phyloP scores from a whole-genome alignment of 2,797 vertebrate species.

The Coregonus ussuriensis region DNA sequence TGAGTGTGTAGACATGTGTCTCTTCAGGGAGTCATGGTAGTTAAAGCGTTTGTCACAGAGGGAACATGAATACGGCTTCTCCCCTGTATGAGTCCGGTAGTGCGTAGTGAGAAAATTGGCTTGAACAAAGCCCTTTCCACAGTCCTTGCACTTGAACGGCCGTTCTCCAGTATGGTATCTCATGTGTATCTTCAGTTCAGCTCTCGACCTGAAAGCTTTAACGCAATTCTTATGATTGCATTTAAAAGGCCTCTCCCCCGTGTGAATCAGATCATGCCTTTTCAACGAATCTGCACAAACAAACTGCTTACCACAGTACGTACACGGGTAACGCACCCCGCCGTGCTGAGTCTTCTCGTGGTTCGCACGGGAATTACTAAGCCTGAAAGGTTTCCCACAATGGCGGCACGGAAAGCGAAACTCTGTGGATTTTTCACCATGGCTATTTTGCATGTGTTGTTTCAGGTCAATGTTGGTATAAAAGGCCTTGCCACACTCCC shows the following conservation, averaged over 20 bases:
- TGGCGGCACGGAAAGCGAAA: not conserved
- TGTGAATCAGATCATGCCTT: constrained; percentile 10
- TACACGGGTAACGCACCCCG: constrained; percentile 3
- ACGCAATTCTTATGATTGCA: not conserved
- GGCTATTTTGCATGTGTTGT: constrained; percentile 13
- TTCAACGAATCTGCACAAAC: not conserved
- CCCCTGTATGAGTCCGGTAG: constrained; percentile 9
- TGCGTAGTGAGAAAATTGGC: constrained; percentile 6
- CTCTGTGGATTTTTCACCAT: not conserved
- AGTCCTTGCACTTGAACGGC: constrained; percentile 7
- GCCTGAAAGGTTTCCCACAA: not conserved
- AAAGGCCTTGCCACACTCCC: constrained; percentile 10
- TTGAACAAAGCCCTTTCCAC: constrained; percentile 16
- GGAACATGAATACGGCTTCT: not conserved
- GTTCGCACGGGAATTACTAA: not conserved
- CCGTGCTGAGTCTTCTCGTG: constrained; percentile 5
- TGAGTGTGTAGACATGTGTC: constrained; percentile 6
- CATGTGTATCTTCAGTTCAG: constrained; percentile 10
- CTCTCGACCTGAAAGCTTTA: constrained; percentile 1
- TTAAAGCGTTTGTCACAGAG: constrained; percentile 8
- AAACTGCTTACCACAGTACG: constrained; percentile 9
- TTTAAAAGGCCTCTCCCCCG: not conserved
- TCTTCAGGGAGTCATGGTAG: not conserved
- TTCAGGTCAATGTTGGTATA: not conserved
- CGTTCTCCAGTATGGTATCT: constrained; percentile 19